These are phyloP conservation scores for Acrocyrtus sp. DNA, from an alignment of 2,888 invertebrate species.

Conservation along the genomic window DNA sequence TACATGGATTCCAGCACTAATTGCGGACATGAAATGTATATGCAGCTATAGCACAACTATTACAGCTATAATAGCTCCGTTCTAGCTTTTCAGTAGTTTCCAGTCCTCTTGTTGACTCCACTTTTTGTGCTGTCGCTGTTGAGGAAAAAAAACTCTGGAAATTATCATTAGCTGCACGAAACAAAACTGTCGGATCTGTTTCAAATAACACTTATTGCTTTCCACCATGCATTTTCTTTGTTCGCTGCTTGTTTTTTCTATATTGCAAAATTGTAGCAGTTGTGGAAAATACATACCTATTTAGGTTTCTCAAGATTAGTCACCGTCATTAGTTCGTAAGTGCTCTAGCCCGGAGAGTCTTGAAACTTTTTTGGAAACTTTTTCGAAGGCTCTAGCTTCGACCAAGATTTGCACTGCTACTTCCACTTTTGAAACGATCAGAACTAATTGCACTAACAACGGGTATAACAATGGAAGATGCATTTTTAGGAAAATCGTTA, in stretches of 20 bases:
- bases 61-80: background rate
- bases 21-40: background rate
- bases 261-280: no score
- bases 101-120: background rate
- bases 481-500: no score
- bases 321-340: no score
- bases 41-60: background rate
- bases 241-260: constrained; percentile 3
- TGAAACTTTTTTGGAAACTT: no score
- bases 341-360: no score
- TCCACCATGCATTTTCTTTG: constrained; percentile 13
- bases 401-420: no score
- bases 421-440: no score
- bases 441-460: no score
- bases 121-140: constrained; percentile 15
- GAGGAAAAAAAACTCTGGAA: constrained; percentile 26
- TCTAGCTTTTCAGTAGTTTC: background rate
- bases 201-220: background rate
- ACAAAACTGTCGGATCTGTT: constrained; percentile 3
- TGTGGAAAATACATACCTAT: no score
- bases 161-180: constrained; percentile 41
- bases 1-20: background rate
- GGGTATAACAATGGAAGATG: no score
- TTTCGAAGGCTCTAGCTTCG: no score
- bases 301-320: constrained; percentile 15